Evolutionary conservation across 1,140 invertebrate species (phyloP).

Genomic region (Papilio machaon): DNA sequence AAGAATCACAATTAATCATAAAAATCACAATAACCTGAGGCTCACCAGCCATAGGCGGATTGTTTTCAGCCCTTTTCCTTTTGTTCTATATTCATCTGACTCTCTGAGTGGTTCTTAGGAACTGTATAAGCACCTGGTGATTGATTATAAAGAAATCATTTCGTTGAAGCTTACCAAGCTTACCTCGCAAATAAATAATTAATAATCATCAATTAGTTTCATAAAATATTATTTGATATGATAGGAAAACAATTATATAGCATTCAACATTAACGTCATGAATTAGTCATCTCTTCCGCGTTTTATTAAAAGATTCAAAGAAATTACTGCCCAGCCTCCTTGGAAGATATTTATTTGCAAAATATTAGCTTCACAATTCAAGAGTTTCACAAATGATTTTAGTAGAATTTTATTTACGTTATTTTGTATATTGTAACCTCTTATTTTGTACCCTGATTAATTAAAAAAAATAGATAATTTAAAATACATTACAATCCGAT

Average conservation of each 20-base stretch:
- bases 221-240: background rate
- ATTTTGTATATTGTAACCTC: background rate
- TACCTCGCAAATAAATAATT: background rate
- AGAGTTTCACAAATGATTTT: background rate
- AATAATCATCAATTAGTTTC: background rate
- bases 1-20: too few relatives aligned
- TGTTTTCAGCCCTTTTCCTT: too few relatives aligned
- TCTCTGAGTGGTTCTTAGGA: too few relatives aligned
- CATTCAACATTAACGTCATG: background rate
- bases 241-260: background rate
- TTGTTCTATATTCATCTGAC: too few relatives aligned
- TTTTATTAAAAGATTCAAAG: background rate
- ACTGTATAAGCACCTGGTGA: too few relatives aligned
- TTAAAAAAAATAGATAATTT: too few relatives aligned
- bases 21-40: too few relatives aligned
- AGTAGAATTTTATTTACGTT: background rate
- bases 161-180: background rate
- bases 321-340: background rate
- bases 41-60: too few relatives aligned
- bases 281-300: constrained; percentile 29
- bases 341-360: background rate
- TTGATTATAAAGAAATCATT: background rate
- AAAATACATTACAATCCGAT: too few relatives aligned
- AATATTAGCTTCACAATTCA: background rate
- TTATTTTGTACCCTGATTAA: too few relatives aligned